A percentile compares a stretch with the other conserved stretches of the same genome.
These are phyloP conservation scores for Hipposideros larvatus DNA, from an alignment of 2,797 vertebrate genomes.

Conservation along the genomic window DNA sequence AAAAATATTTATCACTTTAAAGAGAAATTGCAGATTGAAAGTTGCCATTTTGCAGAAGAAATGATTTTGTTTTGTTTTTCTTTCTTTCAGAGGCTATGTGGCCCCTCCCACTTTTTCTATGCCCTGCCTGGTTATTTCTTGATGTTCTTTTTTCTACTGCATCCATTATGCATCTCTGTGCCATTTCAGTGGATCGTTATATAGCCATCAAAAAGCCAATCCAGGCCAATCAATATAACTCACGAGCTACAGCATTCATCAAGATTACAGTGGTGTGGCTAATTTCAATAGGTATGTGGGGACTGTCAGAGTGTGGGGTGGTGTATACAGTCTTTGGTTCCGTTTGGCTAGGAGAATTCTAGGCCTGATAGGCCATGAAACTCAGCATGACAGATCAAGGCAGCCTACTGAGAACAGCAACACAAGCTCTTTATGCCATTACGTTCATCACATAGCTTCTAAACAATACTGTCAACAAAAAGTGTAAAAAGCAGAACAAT, in stretches of 20 bases:
- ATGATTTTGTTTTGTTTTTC: constrained; percentile 57
- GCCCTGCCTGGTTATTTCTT: constrained; percentile 98
- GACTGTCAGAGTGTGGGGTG: constrained; percentile 32
- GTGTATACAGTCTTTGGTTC: constrained; percentile 46
- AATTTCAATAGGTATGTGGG: constrained; percentile 96
- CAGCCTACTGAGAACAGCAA: background rate
- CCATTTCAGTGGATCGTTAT: constrained; percentile 98
- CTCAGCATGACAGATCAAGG: background rate
- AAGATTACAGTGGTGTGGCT: constrained; percentile 98
- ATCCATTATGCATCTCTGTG: constrained; percentile 99
- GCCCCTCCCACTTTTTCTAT: constrained; percentile 95
- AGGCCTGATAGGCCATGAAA: background rate
- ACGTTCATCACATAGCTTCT: background rate
- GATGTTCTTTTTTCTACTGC: constrained; percentile 99
- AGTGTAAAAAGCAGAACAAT: background rate
- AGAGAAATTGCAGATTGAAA: constrained; percentile 42
- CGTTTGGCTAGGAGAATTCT: background rate
- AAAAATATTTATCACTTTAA: constrained; percentile 40
- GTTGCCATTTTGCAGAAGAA: constrained; percentile 41
- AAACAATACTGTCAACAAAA: background rate
- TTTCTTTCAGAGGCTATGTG: constrained; percentile 93
- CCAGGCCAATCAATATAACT: constrained; percentile 98
- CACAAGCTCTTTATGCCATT: background rate
- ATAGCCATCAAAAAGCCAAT: constrained; percentile 99
- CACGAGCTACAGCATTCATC: constrained; percentile 94